Conservation (phyloP, 2,113 vertebrate species). For the Pavo muticus region DNA sequence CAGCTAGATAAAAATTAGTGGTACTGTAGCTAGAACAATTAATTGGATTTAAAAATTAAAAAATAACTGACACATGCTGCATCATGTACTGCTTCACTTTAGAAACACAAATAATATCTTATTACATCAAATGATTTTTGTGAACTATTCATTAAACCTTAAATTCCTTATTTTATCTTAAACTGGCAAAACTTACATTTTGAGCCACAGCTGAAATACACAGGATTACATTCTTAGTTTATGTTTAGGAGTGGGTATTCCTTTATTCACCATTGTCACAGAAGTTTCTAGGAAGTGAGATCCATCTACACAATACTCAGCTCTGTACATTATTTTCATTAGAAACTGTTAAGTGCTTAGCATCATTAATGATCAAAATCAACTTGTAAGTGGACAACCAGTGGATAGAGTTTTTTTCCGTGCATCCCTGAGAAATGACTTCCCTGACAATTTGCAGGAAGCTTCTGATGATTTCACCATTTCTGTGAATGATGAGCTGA, state of each 20-base stretch:
- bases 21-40: constrained; percentile 79
- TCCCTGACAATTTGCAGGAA: background rate
- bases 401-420: background rate
- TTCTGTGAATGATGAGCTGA: background rate
- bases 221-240: background rate
- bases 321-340: background rate
- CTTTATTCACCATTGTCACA: background rate
- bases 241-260: background rate
- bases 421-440: background rate
- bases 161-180: background rate
- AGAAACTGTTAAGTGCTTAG: background rate
- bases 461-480: background rate
- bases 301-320: background rate
- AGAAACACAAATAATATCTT: constrained; percentile 7
- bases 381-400: background rate
- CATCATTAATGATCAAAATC: background rate
- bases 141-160: background rate
- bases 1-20: constrained; percentile 83
- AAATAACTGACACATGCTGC: constrained; percentile 24
- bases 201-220: background rate
- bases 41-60: constrained; percentile 72
- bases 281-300: background rate
- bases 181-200: background rate
- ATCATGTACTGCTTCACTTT: background rate
- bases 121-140: background rate